A percentile compares a stretch with the other conserved stretches of the same genome.
Conservation (phyloP, 2,113 vertebrate species). For the Gasterosteus nipponicus region DNA sequence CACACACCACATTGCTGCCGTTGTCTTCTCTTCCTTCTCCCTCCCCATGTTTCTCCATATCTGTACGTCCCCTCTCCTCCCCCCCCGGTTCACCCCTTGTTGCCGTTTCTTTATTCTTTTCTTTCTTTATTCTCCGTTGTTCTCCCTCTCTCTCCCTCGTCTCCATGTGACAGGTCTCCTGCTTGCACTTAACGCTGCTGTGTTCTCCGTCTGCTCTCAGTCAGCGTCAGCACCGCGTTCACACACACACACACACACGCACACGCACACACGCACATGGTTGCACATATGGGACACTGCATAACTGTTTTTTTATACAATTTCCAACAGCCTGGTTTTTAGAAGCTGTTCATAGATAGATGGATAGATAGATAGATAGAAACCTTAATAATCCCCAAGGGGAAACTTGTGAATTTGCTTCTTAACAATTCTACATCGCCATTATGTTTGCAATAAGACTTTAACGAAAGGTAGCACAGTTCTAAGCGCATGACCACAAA, state of each 20-base stretch:
- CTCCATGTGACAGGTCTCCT: constrained; percentile 49
- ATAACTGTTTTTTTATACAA: background rate
- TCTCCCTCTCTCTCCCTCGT: constrained; percentile 27
- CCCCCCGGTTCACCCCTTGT: constrained; percentile 1
- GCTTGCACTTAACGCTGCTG: constrained; percentile 40
- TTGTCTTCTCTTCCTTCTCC: constrained; percentile 12
- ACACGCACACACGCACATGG: constrained; percentile 1
- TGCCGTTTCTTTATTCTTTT: background rate
- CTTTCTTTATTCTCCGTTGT: constrained; percentile 14
- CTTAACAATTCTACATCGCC: constrained; percentile 1
- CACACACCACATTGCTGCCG: constrained; percentile 59
- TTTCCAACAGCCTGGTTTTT: constrained; percentile 34
- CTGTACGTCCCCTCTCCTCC: background rate
- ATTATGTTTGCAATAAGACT: background rate
- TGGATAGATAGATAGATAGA: too few relatives aligned
- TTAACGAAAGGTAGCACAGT: background rate
- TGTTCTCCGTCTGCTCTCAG: constrained; percentile 54
- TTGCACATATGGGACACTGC: constrained; percentile 15
- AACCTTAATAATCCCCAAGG: too few relatives aligned
- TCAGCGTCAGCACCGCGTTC: constrained; percentile 15
- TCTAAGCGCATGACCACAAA: background rate
- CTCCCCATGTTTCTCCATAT: constrained; percentile 28
- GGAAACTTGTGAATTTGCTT: background rate
- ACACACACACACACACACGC: constrained; percentile 6
- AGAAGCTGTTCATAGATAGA: background rate